Base-by-base conservation (phyloP, 2,888 invertebrate genomes). In the Bibio marci region DNA sequence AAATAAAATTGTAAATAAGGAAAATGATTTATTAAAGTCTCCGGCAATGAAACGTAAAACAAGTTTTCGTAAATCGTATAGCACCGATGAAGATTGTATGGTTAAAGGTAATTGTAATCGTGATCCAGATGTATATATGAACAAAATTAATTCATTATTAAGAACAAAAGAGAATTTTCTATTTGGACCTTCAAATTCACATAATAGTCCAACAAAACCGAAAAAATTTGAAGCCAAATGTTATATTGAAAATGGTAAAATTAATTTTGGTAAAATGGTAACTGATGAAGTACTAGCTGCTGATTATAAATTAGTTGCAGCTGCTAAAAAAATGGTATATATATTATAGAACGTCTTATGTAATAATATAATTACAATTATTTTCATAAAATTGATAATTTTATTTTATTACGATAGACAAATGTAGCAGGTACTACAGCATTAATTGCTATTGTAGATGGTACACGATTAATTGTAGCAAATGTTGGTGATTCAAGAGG, bases 401-500 rank as follows among this genome's bases (percentile, higher is more conserved):
- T 28, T 34, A 22, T 22, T 22, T 22, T 8, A 22, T 22, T 22
- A 22, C 4, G 8, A 22, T 22, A 22, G 22, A 8, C 22, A 6
- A 6, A 8, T 60, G 76, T 79, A 17, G 79, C 74, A 57, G 94
- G 95, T 13, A 91, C 92, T 17, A 95, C 95, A 19, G 90, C 91
- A 3, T 63, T 95, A 33, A 80, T 94, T 48, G 92, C 91, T 22
- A 64, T 94, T 13, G 65, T 94, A 48, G 83, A 90, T 58, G 79
- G 73, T 30, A 75, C 78, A 49, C 73, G 77, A 50, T 63, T 95
- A 45, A 78, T 85, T 46, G 91, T 95, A 19, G 94, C 92, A 12
- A 95, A 95, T 68, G 92, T 95, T 18, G 95, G 95, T 4, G 95
- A 95, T 60, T 94, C 94, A 0, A 69, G 95, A 46, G 95, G 91